phyloP scores from a whole-genome alignment of 2,113 vertebrate genomes.

The Thunnus thynnus region DNA sequence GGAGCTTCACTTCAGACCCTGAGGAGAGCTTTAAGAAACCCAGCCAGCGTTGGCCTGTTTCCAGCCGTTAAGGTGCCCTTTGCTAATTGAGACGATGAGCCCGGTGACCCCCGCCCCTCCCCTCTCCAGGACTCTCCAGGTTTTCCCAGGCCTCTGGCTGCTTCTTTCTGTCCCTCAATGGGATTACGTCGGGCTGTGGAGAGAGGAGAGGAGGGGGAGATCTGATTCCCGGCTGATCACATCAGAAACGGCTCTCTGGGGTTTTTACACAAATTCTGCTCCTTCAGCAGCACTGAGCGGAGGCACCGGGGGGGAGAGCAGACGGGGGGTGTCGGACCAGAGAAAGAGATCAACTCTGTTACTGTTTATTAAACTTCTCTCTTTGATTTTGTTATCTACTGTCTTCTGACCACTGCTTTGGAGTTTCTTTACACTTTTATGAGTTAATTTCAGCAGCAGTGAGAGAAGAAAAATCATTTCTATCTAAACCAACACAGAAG shows the following conservation, averaged over 20 bases:
- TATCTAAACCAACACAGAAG: too few species aligned
- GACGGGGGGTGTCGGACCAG: constrained; percentile 15
- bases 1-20: constrained; percentile 34
- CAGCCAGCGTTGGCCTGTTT: constrained; percentile 53
- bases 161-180: constrained; percentile 85
- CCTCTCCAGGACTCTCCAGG: constrained; percentile 75
- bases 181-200: constrained; percentile 84
- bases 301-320: constrained; percentile 27
- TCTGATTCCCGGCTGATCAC: constrained; percentile 81
- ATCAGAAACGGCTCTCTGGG: constrained; percentile 86
- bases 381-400: constrained; percentile 46
- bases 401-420: neutral
- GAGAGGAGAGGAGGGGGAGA: constrained; percentile 20
- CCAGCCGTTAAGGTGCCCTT: constrained; percentile 80
- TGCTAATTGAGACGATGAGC: constrained; percentile 90
- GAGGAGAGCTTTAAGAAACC: constrained; percentile 46
- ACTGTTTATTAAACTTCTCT: constrained; percentile 61
- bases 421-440: too few species aligned
- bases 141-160: constrained; percentile 88
- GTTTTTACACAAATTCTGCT: constrained; percentile 81
- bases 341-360: constrained; percentile 50
- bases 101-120: constrained; percentile 53
- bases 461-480: neutral
- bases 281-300: constrained; percentile 39
- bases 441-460: neutral